Evolutionary conservation across 1,140 invertebrate species (phyloP).

Genomic region (Pinna nobilis): DNA sequence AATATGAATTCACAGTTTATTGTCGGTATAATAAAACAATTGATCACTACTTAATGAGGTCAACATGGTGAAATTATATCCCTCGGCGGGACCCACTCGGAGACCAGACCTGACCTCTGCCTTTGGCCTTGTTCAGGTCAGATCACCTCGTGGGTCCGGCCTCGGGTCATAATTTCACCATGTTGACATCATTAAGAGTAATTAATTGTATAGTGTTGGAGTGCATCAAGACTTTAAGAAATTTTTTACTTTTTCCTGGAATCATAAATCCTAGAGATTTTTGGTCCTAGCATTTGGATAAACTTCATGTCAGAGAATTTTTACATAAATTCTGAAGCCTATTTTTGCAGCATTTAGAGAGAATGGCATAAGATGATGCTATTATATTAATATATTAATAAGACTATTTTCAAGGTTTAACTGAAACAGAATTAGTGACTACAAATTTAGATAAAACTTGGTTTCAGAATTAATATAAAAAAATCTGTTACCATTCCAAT

Average conservation of each 20-base stretch:
- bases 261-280: conserved; percentile 23
- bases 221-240: conserved; percentile 10
- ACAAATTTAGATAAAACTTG: neutral
- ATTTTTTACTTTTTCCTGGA: conserved; percentile 33
- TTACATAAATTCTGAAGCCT: conserved; percentile 14
- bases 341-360: neutral
- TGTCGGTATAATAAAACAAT: too few relatives aligned
- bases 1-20: too few relatives aligned
- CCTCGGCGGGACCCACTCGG: too few relatives aligned
- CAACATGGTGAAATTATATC: too few relatives aligned
- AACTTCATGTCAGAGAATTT: conserved; percentile 17
- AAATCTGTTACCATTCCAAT: neutral
- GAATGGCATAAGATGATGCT: neutral
- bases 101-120: too few relatives aligned
- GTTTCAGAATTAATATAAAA: conserved; percentile 7
- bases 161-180: too few relatives aligned
- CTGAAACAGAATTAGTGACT: neutral
- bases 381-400: conserved; percentile 11
- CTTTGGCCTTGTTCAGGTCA: too few relatives aligned
- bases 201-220: neutral
- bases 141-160: too few relatives aligned
- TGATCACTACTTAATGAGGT: too few relatives aligned
- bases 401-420: neutral
- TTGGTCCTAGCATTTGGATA: conserved; percentile 29
- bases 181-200: too few relatives aligned